Base-by-base conservation (phyloP, 2,797 vertebrate species). In the Coendou prehensilis region DNA sequence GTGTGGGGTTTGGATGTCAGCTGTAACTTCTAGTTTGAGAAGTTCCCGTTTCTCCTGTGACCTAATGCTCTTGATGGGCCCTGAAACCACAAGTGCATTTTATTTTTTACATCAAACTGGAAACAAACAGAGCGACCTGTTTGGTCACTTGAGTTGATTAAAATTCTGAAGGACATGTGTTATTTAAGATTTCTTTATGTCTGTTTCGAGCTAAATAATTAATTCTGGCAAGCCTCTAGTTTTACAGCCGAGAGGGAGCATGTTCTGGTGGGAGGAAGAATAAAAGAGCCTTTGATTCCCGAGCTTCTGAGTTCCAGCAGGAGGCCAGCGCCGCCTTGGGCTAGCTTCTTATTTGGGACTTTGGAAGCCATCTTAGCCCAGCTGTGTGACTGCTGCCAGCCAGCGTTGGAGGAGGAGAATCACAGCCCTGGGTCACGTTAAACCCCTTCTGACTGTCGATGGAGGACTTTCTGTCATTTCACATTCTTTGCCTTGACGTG, bases 341-440 rank as follows among this genome's bases (percentile, higher is more conserved):
- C 94, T 80, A 92, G 95, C 76, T 23, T 93, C 96, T 96, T 85
- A 96, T 63, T 97, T 91, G 95, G 97, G 97, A 94, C 92, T 95
- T 95, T 54, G 93, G 97, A 94, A 96, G 94, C 94, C 97, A 96
- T 97, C 91, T 98, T 97, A 96, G 97, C 97, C 95, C 97, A 93
- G 95, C 93, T 96, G 97, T 90, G 81, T 83, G 97, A 87, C 87
- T 80, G 96, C 87, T 80, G 96, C 93, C 95, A 93, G 93, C 85
- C 41, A 10, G 87, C 1, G 87, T 7, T 71, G 92, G 81, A 97
- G 92, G 37, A 30, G 47, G 92, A 96, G 94, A 94, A 73, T 50
- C 78, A 80, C 17, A 20, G 87, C 87, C 50, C 20, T 57, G 85
- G 94, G 45, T 76, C 63, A 5, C 79, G n/a, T 71, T 50, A 59